These are phyloP conservation scores for Tyria jacobaeae DNA, from an alignment of 2,888 invertebrate species.

Conservation along the genomic window DNA sequence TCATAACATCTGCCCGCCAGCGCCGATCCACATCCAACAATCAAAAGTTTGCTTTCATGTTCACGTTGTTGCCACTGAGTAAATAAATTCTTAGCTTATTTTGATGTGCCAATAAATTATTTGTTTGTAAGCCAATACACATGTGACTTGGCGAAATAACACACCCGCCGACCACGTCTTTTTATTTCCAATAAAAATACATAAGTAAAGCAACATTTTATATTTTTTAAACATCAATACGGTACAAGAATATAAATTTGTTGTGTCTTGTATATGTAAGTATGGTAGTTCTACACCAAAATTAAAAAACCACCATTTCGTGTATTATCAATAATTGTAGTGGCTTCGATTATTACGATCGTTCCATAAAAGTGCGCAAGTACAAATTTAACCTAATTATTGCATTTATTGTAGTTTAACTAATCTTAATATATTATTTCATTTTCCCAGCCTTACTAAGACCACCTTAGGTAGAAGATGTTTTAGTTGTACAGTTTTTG, in stretches of 20 bases:
- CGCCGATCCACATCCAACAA: slow-evolving; percentile 40
- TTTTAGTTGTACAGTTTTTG: too few species aligned
- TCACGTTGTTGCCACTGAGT: slow-evolving; percentile 48
- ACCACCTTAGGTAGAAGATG: too few species aligned
- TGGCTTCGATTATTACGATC: too few species aligned
- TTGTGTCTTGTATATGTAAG: too few species aligned
- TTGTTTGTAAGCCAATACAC: slow-evolving; percentile 44
- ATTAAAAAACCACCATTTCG: too few species aligned
- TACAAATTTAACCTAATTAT: too few species aligned
- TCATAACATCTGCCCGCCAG: slow-evolving; percentile 52
- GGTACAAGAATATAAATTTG: neutral
- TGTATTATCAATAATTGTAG: too few species aligned
- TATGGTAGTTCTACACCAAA: too few species aligned
- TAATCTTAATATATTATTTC: too few species aligned
- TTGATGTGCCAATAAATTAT: slow-evolving; percentile 51
- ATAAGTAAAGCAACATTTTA: slow-evolving; percentile 5
- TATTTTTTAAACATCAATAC: neutral
- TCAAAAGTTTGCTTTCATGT: slow-evolving; percentile 57
- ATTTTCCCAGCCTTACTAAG: too few species aligned
- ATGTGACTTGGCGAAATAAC: slow-evolving; percentile 33
- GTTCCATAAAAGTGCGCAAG: too few species aligned
- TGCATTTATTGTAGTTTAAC: too few species aligned
- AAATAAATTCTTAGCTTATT: slow-evolving; percentile 52
- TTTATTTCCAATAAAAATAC: slow-evolving; percentile 7
- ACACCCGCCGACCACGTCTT: slow-evolving; percentile 21